Conservation (phyloP, 2,888 invertebrate species). For the Drosophila prolongata region DNA sequence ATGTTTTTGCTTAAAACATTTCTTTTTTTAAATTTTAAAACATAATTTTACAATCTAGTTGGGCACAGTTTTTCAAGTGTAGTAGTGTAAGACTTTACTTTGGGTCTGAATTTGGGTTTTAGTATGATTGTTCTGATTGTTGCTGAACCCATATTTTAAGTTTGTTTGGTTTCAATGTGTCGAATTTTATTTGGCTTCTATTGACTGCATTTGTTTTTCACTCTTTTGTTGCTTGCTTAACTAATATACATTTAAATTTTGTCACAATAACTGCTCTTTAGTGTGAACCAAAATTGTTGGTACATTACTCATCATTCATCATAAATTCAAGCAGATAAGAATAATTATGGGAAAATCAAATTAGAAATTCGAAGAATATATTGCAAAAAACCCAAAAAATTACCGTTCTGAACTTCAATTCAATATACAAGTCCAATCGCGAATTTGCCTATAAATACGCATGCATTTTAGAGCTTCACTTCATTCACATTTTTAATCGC, state of each 20-base stretch:
- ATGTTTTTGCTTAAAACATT: too few relatives aligned
- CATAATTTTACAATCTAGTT: too few relatives aligned
- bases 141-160: background rate
- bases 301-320: too few relatives aligned
- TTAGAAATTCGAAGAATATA: background rate
- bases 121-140: constrained; percentile 26
- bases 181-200: constrained; percentile 65
- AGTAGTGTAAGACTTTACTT: constrained; percentile 3
- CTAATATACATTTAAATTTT: constrained; percentile 53
- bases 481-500: background rate
- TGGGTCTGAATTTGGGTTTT: constrained; percentile 15
- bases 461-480: background rate
- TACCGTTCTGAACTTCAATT: background rate
- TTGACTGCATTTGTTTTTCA: constrained; percentile 43
- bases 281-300: too few relatives aligned
- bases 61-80: constrained; percentile 17
- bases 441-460: background rate
- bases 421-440: background rate
- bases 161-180: constrained; percentile 52
- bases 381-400: too few relatives aligned
- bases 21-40: too few relatives aligned
- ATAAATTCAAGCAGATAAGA: background rate
- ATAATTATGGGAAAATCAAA: background rate
- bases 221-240: constrained; percentile 55
- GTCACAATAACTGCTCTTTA: too few relatives aligned